Conservation (phyloP, 2,113 vertebrate species). For the Oryzias javanicus region DNA sequence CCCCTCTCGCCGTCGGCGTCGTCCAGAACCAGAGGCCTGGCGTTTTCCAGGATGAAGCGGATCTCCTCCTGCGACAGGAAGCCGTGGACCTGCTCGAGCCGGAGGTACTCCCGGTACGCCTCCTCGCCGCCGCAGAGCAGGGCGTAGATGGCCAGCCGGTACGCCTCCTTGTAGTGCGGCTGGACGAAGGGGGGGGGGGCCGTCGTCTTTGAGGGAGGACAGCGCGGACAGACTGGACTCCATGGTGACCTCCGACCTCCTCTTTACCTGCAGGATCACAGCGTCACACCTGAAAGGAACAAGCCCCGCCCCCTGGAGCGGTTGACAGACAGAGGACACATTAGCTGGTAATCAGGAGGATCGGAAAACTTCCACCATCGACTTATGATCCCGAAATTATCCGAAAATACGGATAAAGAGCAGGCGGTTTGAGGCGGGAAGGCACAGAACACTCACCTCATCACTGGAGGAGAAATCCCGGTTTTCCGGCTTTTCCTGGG, state of each 20-base stretch:
- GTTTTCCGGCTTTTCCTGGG: not conserved
- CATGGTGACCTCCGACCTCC: slow-evolving; percentile 57
- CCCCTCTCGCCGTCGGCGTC: slow-evolving; percentile 44
- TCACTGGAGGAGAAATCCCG: not conserved
- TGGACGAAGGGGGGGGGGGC: slow-evolving; percentile 77
- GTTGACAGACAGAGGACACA: not conserved
- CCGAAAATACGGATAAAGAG: no score
- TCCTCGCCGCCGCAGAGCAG: slow-evolving; percentile 85
- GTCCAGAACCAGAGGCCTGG: slow-evolving; percentile 68
- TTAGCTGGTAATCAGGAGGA: not conserved
- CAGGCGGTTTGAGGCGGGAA: no score
- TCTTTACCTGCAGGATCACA: slow-evolving; percentile 32
- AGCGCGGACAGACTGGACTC: slow-evolving; percentile 81
- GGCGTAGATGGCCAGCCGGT: slow-evolving; percentile 86
- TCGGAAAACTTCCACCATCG: no score
- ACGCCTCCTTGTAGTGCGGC: slow-evolving; percentile 89
- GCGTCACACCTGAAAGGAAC: not conserved
- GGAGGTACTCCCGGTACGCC: slow-evolving; percentile 86
- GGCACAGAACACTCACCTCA: slow-evolving; percentile 41
- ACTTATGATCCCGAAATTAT: no score
- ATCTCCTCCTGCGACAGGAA: slow-evolving; percentile 89
- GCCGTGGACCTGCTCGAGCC: slow-evolving; percentile 82
- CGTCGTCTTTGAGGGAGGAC: slow-evolving; percentile 83
- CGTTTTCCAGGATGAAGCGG: slow-evolving; percentile 82
- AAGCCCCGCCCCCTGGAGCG: no score